These are phyloP conservation scores for Montipora efflorescens DNA, from an alignment of 64 coral and sea anemone species.

Conservation along the genomic window DNA sequence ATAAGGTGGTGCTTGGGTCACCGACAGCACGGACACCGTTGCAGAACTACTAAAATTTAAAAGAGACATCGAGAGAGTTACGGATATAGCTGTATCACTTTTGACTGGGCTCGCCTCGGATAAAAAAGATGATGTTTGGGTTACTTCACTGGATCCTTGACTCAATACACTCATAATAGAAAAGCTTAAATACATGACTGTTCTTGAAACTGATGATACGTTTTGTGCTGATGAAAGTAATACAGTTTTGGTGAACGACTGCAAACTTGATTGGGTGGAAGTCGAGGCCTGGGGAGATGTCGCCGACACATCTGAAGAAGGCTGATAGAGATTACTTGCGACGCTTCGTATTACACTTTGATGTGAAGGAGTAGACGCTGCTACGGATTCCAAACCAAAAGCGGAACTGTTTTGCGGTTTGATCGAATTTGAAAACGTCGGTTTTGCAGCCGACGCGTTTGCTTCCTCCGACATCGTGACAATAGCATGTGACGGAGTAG, in stretches of 20 bases:
- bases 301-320: neutral
- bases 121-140: neutral
- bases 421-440: neutral
- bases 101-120: neutral
- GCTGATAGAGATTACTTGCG: neutral
- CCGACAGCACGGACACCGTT: too few species aligned
- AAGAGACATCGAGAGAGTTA: neutral
- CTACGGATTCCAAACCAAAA: neutral
- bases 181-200: neutral
- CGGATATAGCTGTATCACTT: neutral
- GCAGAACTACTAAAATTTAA: neutral
- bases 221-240: neutral
- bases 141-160: too few species aligned
- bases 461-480: neutral
- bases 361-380: neutral
- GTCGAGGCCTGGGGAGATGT: neutral
- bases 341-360: neutral
- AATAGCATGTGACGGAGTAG: neutral
- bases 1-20: too few species aligned
- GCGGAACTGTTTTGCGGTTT: neutral
- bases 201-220: neutral
- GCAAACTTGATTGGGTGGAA: neutral
- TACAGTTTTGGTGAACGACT: neutral
- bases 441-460: neutral
- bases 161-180: neutral